phyloP scores from a whole-genome alignment of 2,888 invertebrate genomes.

The Pandemis corylana region DNA sequence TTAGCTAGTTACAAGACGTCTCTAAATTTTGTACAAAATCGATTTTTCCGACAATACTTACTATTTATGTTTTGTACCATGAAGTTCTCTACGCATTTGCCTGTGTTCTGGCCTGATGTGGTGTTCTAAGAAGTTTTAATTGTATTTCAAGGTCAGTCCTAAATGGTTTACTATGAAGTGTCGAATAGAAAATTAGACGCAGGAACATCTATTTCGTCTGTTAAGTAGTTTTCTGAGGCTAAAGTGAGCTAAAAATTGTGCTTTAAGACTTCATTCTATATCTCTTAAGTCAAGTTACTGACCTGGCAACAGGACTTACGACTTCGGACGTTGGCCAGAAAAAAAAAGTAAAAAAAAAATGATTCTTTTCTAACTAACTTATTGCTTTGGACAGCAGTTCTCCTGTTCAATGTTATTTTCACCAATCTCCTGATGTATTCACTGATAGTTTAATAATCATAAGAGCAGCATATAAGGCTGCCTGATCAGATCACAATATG shows the following conservation, averaged over 20 bases:
- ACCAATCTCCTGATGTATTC: not conserved
- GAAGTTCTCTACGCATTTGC: slow-evolving; percentile 22
- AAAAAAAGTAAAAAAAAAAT: not conserved
- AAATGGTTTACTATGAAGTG: slow-evolving; percentile 26
- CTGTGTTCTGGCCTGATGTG: slow-evolving; percentile 21
- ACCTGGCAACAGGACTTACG: not conserved
- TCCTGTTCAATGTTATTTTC: not conserved
- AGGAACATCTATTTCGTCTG: slow-evolving; percentile 14
- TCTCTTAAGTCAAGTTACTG: not conserved
- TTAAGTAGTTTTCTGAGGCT: slow-evolving; percentile 3
- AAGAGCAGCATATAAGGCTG: not conserved
- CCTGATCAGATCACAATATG: not conserved
- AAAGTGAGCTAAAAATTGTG: not conserved
- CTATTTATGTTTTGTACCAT: slow-evolving; percentile 28
- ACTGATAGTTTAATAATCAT: not conserved
- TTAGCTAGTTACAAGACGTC: slow-evolving; percentile 52
- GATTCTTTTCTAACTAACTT: slow-evolving; percentile 11
- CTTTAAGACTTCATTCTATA: not conserved
- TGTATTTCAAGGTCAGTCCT: slow-evolving; percentile 43
- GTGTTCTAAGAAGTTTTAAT: slow-evolving; percentile 31
- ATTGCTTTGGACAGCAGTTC: not conserved
- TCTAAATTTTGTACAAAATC: slow-evolving; percentile 59
- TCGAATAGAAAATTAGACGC: not conserved
- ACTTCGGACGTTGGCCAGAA: not conserved
- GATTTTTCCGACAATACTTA: slow-evolving; percentile 65